Percentiles rank a stretch among this genome's conserved stretches.
phyloP scores from a whole-genome alignment of 2,888 invertebrate genomes.

The Trissoscelio sp. region DNA sequence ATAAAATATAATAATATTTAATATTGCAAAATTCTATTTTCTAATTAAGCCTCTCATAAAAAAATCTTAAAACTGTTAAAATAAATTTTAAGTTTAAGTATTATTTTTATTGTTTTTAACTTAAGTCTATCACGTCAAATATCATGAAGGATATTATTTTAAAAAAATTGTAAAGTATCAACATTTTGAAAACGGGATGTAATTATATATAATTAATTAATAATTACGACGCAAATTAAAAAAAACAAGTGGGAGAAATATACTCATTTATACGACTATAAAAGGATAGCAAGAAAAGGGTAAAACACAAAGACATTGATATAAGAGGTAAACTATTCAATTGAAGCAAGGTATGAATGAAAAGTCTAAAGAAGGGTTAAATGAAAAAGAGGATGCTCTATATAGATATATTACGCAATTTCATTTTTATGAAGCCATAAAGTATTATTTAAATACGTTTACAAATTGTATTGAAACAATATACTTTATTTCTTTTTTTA shows the following conservation, averaged over 20 bases:
- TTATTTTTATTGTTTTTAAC: too few species aligned
- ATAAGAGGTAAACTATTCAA: conserved; percentile 46
- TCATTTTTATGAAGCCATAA: neutral
- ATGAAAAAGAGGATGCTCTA: conserved; percentile 14
- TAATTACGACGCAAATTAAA: neutral
- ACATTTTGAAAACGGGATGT: neutral
- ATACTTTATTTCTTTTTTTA: neutral
- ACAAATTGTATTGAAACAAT: neutral
- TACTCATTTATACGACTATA: conserved; percentile 16
- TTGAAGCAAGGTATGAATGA: conserved; percentile 39
- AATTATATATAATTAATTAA: too few species aligned
- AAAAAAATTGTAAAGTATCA: too few species aligned
- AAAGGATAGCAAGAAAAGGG: conserved; percentile 35
- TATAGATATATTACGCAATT: conserved; percentile 19
- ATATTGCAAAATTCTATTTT: too few species aligned
- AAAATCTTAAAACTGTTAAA: too few species aligned
- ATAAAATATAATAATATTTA: too few species aligned
- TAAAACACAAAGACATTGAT: conserved; percentile 38
- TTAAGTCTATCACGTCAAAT: too few species aligned
- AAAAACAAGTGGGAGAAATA: conserved; percentile 6
- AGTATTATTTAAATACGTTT: neutral
- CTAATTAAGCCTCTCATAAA: too few species aligned
- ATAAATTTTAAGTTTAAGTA: too few species aligned
- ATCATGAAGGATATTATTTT: too few species aligned
- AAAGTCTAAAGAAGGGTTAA: conserved; percentile 21